A percentile compares a stretch with the other conserved stretches of the same genome.
Conservation (phyloP, 37 sponge, comb jelly and placozoan genomes). For the Petrosia ficiformis region DNA sequence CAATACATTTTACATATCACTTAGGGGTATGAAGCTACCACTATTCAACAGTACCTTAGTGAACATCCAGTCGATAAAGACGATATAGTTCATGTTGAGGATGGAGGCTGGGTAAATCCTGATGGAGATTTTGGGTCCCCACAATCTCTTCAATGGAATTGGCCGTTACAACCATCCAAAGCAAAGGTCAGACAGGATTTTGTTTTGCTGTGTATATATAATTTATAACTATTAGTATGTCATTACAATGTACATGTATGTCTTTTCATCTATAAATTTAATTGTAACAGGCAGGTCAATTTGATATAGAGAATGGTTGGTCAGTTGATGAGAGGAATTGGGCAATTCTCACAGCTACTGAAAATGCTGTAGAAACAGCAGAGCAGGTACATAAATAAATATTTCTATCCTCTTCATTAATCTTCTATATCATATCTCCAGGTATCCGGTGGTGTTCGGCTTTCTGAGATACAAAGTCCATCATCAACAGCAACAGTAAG, state of each 20-base stretch:
- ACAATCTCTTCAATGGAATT: slow-evolving; percentile 67
- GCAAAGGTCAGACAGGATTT: slow-evolving; percentile 17
- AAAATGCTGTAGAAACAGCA: slow-evolving; percentile 66
- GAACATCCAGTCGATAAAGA: slow-evolving; percentile 51
- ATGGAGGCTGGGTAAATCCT: slow-evolving; percentile 72
- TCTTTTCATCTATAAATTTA: too few relatives aligned
- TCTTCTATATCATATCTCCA: background rate
- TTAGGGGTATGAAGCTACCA: slow-evolving; percentile 60
- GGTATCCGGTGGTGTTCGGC: slow-evolving; percentile 43
- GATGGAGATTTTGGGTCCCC: slow-evolving; percentile 72
- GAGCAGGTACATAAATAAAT: slow-evolving; percentile 42
- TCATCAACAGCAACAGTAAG: slow-evolving; percentile 49
- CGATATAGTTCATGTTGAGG: slow-evolving; percentile 61
- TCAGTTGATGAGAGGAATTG: slow-evolving; percentile 68
- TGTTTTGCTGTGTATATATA: background rate
- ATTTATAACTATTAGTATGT: too few relatives aligned
- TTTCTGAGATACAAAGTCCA: slow-evolving; percentile 48
- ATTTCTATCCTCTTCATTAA: background rate
- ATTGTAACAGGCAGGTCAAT: slow-evolving; percentile 52
- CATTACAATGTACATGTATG: too few relatives aligned
- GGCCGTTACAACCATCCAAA: slow-evolving; percentile 51
- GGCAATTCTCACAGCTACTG: slow-evolving; percentile 70
- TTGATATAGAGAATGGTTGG: slow-evolving; percentile 72
- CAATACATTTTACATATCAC: background rate
- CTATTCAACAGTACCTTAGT: slow-evolving; percentile 57